Evolutionary conservation across 2,113 vertebrate species (phyloP), one percentile per base, ranked within the genome.

Genomic region (Carollia perspicillata): DNA sequence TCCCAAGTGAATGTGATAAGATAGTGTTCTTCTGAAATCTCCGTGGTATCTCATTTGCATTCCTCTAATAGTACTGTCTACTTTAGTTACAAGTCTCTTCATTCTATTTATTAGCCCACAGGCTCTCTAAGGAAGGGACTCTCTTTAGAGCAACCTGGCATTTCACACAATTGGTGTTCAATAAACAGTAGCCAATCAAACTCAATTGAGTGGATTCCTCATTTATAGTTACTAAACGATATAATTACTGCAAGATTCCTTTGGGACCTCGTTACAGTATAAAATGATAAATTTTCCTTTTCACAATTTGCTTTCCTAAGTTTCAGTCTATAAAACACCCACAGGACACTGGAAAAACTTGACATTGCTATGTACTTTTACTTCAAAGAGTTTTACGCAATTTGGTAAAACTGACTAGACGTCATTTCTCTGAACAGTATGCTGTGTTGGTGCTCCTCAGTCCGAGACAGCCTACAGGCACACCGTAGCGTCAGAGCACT

Each of bases 271-370:
- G 1, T 90, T 78, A 77, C 2, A 95, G 58, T 20, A 77, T 18
- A 94, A 92, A 63, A 92, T 53, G 20, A 84, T 72, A 74, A 60
- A 77, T 47, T 84, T 83, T 91, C 66, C 65, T 96, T 90, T 88
- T 86, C 78, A 92, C 63, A 68, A 72, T 72, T 91, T 88, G 68
- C 81, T 94, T 93, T 91, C 53, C 33, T 47, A 78, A 93, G 53
- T 93, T 96, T 91, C 63, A 92, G 44, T 65, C 69, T 72, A 83
- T 68, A 80, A 94, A 86, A 85, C 26, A 75, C 0, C 47, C 51
- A 85, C 47, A 92, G 14, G 89, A 80, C 3, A 90, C 5, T 84
- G 35, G 75, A 68, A 47, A 80, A 90, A 55, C 20, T 77, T 35
- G 26, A 51, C 33, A 69, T 0, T 37, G 16, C 18, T 35, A 37